Conservation (phyloP, 1,140 invertebrate genomes). For the Cherax quadricarinatus region DNA sequence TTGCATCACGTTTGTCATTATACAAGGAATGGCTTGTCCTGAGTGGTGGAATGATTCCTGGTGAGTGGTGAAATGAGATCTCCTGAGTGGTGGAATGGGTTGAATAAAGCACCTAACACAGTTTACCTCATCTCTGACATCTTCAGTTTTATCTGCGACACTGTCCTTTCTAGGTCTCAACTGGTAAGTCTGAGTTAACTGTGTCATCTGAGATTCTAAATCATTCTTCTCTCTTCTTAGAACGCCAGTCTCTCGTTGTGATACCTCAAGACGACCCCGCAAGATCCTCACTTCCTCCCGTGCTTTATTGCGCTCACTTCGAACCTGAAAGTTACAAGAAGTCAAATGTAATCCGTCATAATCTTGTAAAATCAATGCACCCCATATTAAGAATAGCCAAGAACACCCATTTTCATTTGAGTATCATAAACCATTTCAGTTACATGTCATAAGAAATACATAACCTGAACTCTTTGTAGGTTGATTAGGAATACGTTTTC, state of each 20-base stretch:
- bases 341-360: neutral
- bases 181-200: constrained; percentile 34
- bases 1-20: too few relatives aligned
- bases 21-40: too few relatives aligned
- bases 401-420: neutral
- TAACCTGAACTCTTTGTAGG: too few relatives aligned
- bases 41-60: too few relatives aligned
- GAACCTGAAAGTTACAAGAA: constrained; percentile 78
- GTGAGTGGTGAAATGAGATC: too few relatives aligned
- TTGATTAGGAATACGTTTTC: too few relatives aligned
- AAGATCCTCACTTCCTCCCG: constrained; percentile 90
- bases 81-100: too few relatives aligned
- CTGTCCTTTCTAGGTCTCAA: constrained; percentile 34
- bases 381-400: neutral
- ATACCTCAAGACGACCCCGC: constrained; percentile 86
- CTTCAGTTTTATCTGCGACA: constrained; percentile 30
- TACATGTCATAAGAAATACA: too few relatives aligned
- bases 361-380: neutral
- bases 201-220: constrained; percentile 84
- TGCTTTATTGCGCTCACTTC: constrained; percentile 90
- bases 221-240: constrained; percentile 89
- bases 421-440: too few relatives aligned
- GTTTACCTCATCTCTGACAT: constrained; percentile 34
- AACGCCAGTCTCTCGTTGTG: constrained; percentile 86
- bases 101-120: neutral